phyloP scores from a whole-genome alignment of 2,888 invertebrate species.

The Epinotia nisella region DNA sequence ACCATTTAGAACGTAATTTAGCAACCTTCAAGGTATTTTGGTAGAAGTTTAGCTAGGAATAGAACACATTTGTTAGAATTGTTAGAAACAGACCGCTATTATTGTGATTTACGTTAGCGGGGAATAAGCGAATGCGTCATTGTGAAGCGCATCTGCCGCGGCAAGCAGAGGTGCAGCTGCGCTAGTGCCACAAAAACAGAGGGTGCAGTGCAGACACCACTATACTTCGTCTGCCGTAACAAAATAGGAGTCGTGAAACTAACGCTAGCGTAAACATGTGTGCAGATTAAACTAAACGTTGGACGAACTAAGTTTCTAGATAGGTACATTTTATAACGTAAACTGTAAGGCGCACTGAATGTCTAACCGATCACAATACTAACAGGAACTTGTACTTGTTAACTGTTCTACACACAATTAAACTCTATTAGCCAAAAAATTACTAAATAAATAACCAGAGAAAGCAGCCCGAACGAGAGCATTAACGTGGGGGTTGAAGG shows the following conservation, averaged over 20 bases:
- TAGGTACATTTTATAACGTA: neutral
- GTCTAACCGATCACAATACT: too few species aligned
- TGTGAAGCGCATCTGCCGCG: conserved; percentile 27
- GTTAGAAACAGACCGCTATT: neutral
- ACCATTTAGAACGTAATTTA: too few species aligned
- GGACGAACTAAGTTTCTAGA: neutral
- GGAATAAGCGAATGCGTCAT: conserved; percentile 13
- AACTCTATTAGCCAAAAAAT: too few species aligned
- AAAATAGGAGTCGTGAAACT: neutral
- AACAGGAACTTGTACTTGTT: too few species aligned
- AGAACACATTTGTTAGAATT: conserved; percentile 1
- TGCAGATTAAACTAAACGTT: neutral
- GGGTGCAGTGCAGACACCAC: conserved; percentile 4
- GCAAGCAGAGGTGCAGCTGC: conserved; percentile 21
- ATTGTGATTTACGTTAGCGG: conserved; percentile 20
- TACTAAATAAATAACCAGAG: too few species aligned
- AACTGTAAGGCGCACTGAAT: neutral
- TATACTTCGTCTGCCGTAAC: neutral
- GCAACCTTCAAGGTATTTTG: too few species aligned
- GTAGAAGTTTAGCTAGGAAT: neutral
- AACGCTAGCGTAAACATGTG: neutral
- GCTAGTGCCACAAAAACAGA: conserved; percentile 17
- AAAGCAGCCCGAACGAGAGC: too few species aligned
- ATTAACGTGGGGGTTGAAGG: too few species aligned
- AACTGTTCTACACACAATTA: too few species aligned